Evolutionary conservation across 2,113 vertebrate genomes (phyloP).

Genomic region (Sebastes fasciatus): DNA sequence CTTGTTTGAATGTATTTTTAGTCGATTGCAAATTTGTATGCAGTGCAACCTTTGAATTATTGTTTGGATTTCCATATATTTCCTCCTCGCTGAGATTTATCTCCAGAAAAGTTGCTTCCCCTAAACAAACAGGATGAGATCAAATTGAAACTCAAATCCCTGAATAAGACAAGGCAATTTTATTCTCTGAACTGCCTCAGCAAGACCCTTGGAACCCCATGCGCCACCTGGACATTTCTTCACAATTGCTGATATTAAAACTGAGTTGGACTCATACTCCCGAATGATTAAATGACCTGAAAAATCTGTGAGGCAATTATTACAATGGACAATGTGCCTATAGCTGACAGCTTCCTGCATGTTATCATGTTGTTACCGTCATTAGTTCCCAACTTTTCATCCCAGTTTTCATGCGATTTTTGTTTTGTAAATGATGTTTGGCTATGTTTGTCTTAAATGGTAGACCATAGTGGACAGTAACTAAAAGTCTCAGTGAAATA

Average conservation of each 20-base stretch:
- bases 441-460: neutral
- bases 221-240: constrained; percentile 33
- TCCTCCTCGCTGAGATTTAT: constrained; percentile 4
- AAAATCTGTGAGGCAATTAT: constrained; percentile 41
- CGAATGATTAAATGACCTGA: constrained; percentile 66
- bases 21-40: constrained; percentile 37
- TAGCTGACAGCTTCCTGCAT: constrained; percentile 14
- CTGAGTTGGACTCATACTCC: constrained; percentile 18
- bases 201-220: neutral
- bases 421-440: neutral
- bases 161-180: constrained; percentile 51
- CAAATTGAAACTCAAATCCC: constrained; percentile 54
- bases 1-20: constrained; percentile 46
- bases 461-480: neutral
- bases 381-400: neutral
- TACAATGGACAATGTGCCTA: constrained; percentile 18
- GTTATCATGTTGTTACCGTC: constrained; percentile 24
- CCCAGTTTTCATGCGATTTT: neutral
- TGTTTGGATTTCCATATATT: constrained; percentile 58
- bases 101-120: constrained; percentile 32
- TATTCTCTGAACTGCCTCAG: constrained; percentile 39
- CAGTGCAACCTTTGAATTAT: constrained; percentile 40
- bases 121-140: constrained; percentile 38
- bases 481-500: too few relatives aligned
- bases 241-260: constrained; percentile 47